Evolutionary conservation across 2,797 vertebrate species (phyloP).

Genomic region (Semotilus atromaculatus): DNA sequence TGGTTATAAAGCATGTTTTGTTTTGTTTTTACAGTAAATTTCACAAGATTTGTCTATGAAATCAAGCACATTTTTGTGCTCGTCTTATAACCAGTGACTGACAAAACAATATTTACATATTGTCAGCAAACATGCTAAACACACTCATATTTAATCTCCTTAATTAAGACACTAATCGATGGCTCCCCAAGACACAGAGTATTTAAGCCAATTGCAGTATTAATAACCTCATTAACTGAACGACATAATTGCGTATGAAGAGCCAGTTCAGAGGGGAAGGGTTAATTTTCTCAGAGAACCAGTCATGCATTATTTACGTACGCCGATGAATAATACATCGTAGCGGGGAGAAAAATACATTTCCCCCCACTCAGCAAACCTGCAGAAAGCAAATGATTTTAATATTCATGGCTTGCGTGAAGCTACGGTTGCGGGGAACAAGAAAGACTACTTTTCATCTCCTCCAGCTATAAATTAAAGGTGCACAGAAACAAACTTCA

Average conservation of each 20-base stretch:
- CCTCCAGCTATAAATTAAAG: constrained; percentile 66
- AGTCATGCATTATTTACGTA: constrained; percentile 87
- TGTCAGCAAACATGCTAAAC: constrained; percentile 13
- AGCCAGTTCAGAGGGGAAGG: constrained; percentile 70
- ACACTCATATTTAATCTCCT: constrained; percentile 46
- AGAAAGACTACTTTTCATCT: constrained; percentile 74
- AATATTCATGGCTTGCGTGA: constrained; percentile 81
- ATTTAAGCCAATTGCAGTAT: constrained; percentile 62
- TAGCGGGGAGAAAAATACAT: constrained; percentile 85
- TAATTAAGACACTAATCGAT: constrained; percentile 60
- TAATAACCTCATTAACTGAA: constrained; percentile 63
- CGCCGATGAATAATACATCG: constrained; percentile 90
- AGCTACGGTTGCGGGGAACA: constrained; percentile 73
- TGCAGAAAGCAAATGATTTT: constrained; percentile 87
- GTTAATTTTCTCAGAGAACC: constrained; percentile 85
- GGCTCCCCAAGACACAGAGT: constrained; percentile 48
- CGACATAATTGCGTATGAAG: constrained; percentile 57
- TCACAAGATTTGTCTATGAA: not conserved
- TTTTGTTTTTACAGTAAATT: not conserved
- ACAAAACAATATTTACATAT: constrained; percentile 2
- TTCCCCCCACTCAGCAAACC: constrained; percentile 82
- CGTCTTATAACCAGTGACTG: not conserved
- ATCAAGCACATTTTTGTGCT: not conserved
- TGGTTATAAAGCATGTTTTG: not conserved
- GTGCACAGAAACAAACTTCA: constrained; percentile 55